Evolutionary conservation across 2,113 vertebrate species (phyloP).

Genomic region (Lontra canadensis): DNA sequence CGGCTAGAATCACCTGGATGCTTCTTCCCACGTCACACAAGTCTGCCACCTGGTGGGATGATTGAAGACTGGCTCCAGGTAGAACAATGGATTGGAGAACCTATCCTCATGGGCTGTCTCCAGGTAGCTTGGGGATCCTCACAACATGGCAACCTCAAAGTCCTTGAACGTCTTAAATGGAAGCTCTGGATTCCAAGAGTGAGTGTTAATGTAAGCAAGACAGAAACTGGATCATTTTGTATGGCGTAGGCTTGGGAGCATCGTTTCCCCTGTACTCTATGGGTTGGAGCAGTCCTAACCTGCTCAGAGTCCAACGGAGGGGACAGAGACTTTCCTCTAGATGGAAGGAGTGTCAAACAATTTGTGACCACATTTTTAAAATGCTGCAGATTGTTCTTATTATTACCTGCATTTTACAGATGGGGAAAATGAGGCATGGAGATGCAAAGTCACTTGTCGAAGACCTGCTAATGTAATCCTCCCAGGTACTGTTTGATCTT

Average conservation of each 20-base stretch:
- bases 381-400: neutral
- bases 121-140: neutral
- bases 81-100: neutral
- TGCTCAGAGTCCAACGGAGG: neutral
- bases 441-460: neutral
- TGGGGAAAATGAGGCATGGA: neutral
- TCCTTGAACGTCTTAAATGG: neutral
- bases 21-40: neutral
- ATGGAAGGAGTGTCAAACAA: neutral
- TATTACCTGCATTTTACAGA: neutral
- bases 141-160: neutral
- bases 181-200: neutral
- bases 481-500: neutral
- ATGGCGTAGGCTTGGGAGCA: neutral
- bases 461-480: neutral
- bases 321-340: neutral
- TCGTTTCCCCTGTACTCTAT: neutral
- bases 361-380: neutral
- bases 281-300: neutral
- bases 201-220: neutral
- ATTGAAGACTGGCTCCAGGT: neutral
- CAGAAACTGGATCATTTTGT: neutral
- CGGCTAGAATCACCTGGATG: neutral
- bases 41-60: neutral
- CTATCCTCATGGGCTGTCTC: neutral